phyloP scores from a whole-genome alignment of 2,797 vertebrate species.

The Eurystomus glaucurus region DNA sequence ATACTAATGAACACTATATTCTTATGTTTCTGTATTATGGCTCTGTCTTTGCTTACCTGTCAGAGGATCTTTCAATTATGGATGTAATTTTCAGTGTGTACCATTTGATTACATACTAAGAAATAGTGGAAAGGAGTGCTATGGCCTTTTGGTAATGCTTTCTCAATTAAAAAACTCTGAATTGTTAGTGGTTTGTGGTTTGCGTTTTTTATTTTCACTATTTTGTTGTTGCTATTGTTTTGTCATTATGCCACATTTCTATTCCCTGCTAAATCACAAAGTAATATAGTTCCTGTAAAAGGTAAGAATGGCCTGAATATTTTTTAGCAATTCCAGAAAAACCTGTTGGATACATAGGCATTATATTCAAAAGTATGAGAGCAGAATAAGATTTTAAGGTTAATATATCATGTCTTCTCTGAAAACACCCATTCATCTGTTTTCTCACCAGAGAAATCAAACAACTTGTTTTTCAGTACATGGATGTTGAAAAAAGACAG shows the following conservation, averaged over 20 bases:
- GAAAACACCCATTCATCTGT: not conserved
- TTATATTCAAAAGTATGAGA: not conserved
- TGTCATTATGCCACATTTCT: not conserved
- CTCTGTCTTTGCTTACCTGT: not conserved
- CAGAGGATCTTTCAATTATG: not conserved
- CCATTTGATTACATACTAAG: not conserved
- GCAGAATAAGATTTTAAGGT: not conserved
- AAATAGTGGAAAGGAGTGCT: not conserved
- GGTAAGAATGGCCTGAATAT: not conserved
- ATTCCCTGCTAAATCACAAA: not conserved
- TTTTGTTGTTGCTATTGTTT: not conserved
- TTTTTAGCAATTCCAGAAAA: not conserved
- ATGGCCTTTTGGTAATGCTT: not conserved
- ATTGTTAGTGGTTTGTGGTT: not conserved
- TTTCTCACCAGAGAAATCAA: not conserved
- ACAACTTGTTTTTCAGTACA: not conserved
- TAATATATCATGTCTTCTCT: not conserved
- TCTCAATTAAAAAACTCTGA: not conserved
- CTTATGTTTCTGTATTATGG: not conserved
- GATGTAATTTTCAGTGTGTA: not conserved
- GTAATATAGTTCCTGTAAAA: not conserved
- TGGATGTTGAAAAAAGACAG: not conserved
- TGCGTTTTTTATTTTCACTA: too few relatives aligned
- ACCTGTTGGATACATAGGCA: not conserved
- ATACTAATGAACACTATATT: not conserved